Evolutionary conservation across 1,140 invertebrate species (phyloP), one percentile per base, ranked within the genome.

Genomic region (Oscheius sp.): DNA sequence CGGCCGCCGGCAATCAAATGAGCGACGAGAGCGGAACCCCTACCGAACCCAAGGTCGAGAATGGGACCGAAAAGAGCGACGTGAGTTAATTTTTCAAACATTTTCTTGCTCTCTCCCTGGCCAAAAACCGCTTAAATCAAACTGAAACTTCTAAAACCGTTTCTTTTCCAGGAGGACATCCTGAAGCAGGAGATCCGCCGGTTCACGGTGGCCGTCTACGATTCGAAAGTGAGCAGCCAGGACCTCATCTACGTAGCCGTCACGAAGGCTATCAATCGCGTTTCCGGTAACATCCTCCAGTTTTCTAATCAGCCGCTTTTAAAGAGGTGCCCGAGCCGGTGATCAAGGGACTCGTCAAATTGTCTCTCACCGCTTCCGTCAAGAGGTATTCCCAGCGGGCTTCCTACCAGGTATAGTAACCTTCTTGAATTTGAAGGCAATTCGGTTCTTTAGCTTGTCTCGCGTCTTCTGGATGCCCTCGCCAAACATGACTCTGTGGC

Each of bases 111-210:
- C n/a, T n/a, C n/a, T n/a, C n/a, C n/a, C n/a, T n/a, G n/a, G n/a
- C n/a, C n/a, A n/a, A n/a, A n/a, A n/a, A n/a, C n/a, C n/a, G n/a
- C n/a, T n/a, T n/a, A n/a, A n/a, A n/a, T n/a, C n/a, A n/a, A n/a
- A n/a, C n/a, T n/a, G n/a, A n/a, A n/a, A n/a, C n/a, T n/a, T n/a
- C n/a, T n/a, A n/a, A n/a, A n/a, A n/a, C n/a, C n/a, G n/a, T 38
- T 63, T 55, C 23, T 34, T n/a, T 29, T 68, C 23, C 35, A 68
- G 67, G 67, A 68, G 23, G 67, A 68, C 7, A 36, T 34, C 31
- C 35, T 68, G 20, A 68, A 68, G 45, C 49, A 68, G 18, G 67
- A 68, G 55, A 29, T 59, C 26, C 67, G 67, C 35, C 67, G 67
- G 2, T 68, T 68, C 35, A 32, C 34, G 2, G 52, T 2, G 1